Conservation (phyloP, 2,888 invertebrate species). For the Sabellastarte sp. region DNA sequence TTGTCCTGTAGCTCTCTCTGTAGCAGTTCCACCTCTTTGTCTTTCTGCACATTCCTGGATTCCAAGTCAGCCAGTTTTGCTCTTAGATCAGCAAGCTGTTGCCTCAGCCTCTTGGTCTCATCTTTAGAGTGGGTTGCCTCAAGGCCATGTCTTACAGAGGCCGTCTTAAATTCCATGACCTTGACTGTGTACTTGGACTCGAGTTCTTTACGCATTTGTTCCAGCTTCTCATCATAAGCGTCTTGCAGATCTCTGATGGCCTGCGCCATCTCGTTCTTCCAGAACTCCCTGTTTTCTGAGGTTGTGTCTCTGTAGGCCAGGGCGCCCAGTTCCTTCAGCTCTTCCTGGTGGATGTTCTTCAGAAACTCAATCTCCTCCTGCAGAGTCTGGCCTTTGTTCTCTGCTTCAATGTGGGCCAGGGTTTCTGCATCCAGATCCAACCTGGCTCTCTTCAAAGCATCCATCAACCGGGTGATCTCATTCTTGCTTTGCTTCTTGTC, state of each 20-base stretch:
- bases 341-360: conserved; percentile 62
- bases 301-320: conserved; percentile 63
- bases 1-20: conserved; percentile 61
- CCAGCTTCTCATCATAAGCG: background rate
- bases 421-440: conserved; percentile 63
- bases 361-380: conserved; percentile 63
- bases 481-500: conserved; percentile 56
- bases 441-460: conserved; percentile 51
- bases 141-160: conserved; percentile 60
- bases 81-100: conserved; percentile 59
- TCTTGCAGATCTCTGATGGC: background rate
- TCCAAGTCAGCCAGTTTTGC: conserved; percentile 62
- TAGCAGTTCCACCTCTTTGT: conserved; percentile 61
- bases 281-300: conserved; percentile 63
- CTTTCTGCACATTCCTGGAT: conserved; percentile 59
- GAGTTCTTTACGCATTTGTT: background rate
- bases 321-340: conserved; percentile 62
- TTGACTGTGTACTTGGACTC: conserved; percentile 47
- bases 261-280: background rate
- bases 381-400: conserved; percentile 62
- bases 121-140: conserved; percentile 61
- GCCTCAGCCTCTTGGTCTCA: conserved; percentile 60
- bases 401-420: conserved; percentile 61
- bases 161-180: conserved; percentile 63
- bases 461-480: conserved; percentile 51